These are phyloP conservation scores for Lepidostoma basale DNA, from an alignment of 1,140 invertebrate genomes.

Conservation along the genomic window DNA sequence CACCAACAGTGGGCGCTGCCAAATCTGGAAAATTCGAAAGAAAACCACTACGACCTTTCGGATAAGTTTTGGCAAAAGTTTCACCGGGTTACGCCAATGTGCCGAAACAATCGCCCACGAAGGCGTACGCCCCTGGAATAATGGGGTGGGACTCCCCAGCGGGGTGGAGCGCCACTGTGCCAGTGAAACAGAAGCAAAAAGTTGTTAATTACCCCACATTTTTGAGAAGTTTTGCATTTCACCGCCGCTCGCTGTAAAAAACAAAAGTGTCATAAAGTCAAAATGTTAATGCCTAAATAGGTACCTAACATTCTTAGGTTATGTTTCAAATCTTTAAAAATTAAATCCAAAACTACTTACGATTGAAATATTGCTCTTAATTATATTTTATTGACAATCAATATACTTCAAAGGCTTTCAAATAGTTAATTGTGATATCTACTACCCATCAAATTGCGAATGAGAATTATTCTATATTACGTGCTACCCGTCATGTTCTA, in stretches of 20 bases:
- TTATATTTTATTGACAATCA: no score
- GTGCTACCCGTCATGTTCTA: no score
- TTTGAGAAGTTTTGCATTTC: neutral
- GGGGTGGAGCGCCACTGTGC: neutral
- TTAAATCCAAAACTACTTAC: no score
- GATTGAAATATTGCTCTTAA: no score
- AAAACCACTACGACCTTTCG: conserved; percentile 13
- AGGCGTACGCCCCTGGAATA: neutral
- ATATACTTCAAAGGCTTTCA: no score
- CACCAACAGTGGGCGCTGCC: neutral
- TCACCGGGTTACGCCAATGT: conserved; percentile 4
- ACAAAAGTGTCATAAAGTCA: no score
- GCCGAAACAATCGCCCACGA: conserved; percentile 10
- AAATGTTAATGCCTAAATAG: no score
- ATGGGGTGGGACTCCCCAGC: neutral
- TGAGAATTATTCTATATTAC: no score
- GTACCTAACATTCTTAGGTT: no score
- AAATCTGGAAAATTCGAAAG: neutral
- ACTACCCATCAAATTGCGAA: no score
- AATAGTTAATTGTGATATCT: no score
- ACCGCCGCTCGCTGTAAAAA: neutral
- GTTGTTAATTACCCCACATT: conserved; percentile 17
- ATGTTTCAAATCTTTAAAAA: no score
- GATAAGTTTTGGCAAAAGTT: conserved; percentile 7
- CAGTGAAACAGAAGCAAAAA: conserved; percentile 2